phyloP scores from a whole-genome alignment of 2,797 vertebrate species.

The Oreochromis grahami region DNA sequence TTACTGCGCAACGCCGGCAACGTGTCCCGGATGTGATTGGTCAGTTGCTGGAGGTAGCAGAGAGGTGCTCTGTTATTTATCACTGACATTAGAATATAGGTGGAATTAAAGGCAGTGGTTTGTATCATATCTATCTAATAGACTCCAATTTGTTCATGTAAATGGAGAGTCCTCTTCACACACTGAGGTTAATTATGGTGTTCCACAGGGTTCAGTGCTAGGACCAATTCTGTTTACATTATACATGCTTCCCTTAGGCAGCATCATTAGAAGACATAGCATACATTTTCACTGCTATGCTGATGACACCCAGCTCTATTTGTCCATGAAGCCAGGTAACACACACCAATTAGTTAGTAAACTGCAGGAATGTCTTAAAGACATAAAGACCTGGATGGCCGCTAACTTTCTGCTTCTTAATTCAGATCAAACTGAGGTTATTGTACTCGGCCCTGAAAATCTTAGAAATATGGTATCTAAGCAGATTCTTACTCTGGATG shows the following conservation, averaged over 20 bases:
- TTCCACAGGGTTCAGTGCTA: background rate
- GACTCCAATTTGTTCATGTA: background rate
- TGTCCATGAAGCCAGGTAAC: background rate
- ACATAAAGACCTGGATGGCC: background rate
- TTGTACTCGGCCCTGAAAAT: accelerated
- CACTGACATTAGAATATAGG: background rate
- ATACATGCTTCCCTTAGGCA: background rate
- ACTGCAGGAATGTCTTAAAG: background rate
- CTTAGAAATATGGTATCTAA: background rate
- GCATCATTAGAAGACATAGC: background rate
- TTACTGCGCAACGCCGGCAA: constrained; percentile 90
- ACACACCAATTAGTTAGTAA: background rate
- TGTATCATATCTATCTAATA: background rate
- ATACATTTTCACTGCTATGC: background rate
- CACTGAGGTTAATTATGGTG: background rate
- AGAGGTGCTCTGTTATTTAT: background rate
- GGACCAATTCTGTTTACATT: background rate
- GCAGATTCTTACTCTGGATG: accelerated
- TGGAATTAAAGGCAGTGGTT: background rate
- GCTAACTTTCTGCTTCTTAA: accelerated
- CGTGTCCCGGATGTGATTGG: constrained; percentile 95
- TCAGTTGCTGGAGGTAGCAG: constrained; percentile 84
- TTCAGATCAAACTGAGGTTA: accelerated
- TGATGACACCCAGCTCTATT: background rate
- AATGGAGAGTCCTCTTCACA: background rate